Percentiles rank a stretch among this genome's conserved stretches.
Conservation (phyloP, 2,113 vertebrate species). For the Jacana jacana region DNA sequence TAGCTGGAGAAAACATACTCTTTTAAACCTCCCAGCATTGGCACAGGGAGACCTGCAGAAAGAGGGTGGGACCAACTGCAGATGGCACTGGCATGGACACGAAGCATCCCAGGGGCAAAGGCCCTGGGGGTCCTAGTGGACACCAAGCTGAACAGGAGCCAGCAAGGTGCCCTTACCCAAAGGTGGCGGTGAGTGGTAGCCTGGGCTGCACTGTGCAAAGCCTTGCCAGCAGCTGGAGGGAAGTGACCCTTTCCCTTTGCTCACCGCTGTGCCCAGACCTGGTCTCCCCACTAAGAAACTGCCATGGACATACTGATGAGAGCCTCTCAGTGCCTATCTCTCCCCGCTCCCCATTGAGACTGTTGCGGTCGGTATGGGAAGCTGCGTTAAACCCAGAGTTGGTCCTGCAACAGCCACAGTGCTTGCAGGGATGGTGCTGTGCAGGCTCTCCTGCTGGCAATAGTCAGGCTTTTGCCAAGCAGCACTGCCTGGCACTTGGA, state of each 20-base stretch:
- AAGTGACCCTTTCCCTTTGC: neutral
- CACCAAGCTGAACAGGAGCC: neutral
- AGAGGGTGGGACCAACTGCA: fast-evolving
- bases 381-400: fast-evolving
- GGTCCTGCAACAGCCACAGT: neutral
- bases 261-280: neutral
- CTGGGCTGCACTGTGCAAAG: neutral
- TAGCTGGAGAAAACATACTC: neutral
- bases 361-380: neutral
- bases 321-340: neutral
- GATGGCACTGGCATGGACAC: fast-evolving
- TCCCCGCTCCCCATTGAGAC: neutral
- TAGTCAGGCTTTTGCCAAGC: neutral
- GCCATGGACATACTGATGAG: neutral
- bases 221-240: neutral
- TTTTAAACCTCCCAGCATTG: neutral
- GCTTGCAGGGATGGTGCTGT: neutral
- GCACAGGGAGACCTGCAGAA: neutral
- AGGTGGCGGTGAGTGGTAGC: neutral
- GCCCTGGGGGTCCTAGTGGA: neutral
- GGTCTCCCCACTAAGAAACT: neutral
- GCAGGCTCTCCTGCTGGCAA: neutral
- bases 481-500: neutral
- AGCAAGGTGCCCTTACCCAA: neutral
- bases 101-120: neutral